Evolutionary conservation across 2,113 vertebrate genomes (phyloP).

Genomic region (Tragelaphus imberbis): DNA sequence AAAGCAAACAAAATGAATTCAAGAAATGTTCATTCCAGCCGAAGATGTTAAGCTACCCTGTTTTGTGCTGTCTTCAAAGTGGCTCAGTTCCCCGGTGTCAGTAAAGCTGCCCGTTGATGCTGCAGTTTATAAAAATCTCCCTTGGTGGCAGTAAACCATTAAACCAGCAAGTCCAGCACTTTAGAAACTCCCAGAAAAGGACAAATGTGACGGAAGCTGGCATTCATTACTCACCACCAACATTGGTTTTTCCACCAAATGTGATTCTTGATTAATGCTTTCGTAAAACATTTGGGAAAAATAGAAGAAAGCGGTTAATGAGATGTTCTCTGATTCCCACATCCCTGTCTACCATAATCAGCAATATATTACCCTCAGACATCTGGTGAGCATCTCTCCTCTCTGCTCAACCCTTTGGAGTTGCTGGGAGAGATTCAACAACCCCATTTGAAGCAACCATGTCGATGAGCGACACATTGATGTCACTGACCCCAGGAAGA

Average conservation of each 20-base stretch:
- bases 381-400: background rate
- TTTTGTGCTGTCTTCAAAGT: too few relatives aligned
- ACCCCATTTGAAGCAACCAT: accelerated
- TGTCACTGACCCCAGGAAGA: background rate
- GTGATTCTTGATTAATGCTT: slow-evolving; percentile 38
- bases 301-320: slow-evolving; percentile 28
- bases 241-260: slow-evolving; percentile 65
- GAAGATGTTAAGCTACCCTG: background rate
- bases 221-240: background rate
- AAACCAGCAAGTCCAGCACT: background rate
- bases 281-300: slow-evolving; percentile 19
- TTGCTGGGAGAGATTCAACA: background rate
- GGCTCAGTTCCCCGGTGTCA: background rate
- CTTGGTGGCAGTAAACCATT: background rate
- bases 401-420: background rate
- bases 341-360: background rate
- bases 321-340: background rate
- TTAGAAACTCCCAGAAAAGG: slow-evolving; percentile 32
- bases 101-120: accelerated
- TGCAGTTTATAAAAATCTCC: background rate
- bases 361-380: background rate
- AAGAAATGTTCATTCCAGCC: background rate
- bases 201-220: slow-evolving; percentile 46
- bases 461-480: background rate
- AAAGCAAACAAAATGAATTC: background rate